phyloP scores from a whole-genome alignment of 2,797 vertebrate species.

The Myripristis jacobus region DNA sequence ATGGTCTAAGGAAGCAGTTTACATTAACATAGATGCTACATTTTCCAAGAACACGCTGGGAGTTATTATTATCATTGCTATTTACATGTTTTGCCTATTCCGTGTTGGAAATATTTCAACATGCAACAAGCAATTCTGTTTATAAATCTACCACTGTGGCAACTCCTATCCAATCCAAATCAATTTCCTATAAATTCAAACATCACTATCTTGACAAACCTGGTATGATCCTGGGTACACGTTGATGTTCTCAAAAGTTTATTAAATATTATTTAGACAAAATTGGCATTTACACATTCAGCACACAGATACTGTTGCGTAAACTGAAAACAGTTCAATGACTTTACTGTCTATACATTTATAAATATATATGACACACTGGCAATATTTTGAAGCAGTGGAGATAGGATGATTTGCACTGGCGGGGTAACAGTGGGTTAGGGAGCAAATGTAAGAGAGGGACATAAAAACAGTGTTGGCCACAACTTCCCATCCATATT shows the following conservation, averaged over 20 bases:
- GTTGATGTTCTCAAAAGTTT: constrained; percentile 55
- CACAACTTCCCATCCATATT: constrained; percentile 8
- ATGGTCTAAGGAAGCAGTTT: constrained; percentile 52
- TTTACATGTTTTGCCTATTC: constrained; percentile 22
- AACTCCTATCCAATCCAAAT: too few relatives aligned
- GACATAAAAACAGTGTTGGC: background rate
- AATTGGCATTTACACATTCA: constrained; percentile 46
- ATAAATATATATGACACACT: constrained; percentile 48
- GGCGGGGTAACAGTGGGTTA: background rate
- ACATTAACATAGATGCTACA: constrained; percentile 71
- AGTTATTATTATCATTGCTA: background rate
- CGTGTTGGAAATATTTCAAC: background rate
- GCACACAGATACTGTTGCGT: constrained; percentile 36
- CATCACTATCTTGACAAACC: background rate
- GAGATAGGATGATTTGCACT: background rate
- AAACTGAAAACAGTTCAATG: constrained; percentile 56
- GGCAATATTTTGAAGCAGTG: constrained; percentile 49
- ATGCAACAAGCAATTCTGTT: too few relatives aligned
- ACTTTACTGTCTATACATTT: constrained; percentile 35
- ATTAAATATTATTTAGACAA: constrained; percentile 66
- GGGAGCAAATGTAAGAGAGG: background rate
- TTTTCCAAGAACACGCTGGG: background rate
- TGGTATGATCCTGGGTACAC: constrained; percentile 11
- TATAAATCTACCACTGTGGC: too few relatives aligned
- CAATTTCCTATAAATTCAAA: too few relatives aligned